Base-by-base conservation (phyloP, 1,140 invertebrate genomes). In the Portunus trituberculatus region DNA sequence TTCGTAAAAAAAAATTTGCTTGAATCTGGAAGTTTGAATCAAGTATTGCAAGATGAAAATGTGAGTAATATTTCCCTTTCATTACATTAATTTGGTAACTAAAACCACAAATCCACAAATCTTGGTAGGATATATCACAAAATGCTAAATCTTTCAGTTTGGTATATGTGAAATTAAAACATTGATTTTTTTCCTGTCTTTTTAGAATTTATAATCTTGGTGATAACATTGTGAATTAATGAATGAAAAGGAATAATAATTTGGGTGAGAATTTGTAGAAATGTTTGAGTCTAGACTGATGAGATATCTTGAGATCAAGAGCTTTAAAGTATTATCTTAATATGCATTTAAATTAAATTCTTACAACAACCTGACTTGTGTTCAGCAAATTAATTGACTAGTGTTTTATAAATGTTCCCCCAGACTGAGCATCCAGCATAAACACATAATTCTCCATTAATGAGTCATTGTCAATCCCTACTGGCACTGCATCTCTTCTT, bases 391-490 rank as follows among this genome's bases (percentile, higher is more conserved):
- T 8, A 76, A 25, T 76, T 76, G 83, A 93, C 92, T 93, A 93
- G 92, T 31, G 84, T 52, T 46, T 93, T 6, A 88, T 87, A 52
- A 48, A 86, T 20, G 76, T 48, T 6, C n/a, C n/a, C 48, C 25
- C 20, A 39, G 94, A 83, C 8, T 83, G 94, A 20, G 83, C 52
- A 14, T 95, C 94, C n/a, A 95, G 32, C 91, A 93, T 93, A n/a
- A 95, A 32, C 32, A 93, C 94, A 20, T 95, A 95, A 48, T 95
- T 95, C 86, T 95, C 94, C 39, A 95, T 91, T 82, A 95, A 46
- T n/a, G 91, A 95, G 0, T 84, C 91, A 48, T 59, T 95, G 39
- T 95, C 94, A 87, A 95, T 93, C n/a, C 84, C 91, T 31, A 39
- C 28, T 46, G 94, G 90, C 82, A 95, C 91, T 25, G 10, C 82